These are phyloP conservation scores for Chaetodon trifascialis DNA, from an alignment of 2,113 vertebrate genomes.

Conservation along the genomic window DNA sequence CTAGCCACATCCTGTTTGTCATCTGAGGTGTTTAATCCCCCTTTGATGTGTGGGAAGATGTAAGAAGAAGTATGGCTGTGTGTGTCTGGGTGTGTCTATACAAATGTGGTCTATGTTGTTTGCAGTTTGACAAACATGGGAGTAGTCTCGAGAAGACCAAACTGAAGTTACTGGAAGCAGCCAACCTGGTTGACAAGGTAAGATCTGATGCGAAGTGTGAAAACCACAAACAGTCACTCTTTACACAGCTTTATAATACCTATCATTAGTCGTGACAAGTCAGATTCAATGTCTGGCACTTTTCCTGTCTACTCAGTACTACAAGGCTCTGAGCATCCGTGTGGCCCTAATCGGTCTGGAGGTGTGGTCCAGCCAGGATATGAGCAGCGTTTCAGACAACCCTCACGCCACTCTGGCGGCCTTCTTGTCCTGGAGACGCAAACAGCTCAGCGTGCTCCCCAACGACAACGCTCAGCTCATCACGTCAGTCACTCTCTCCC, in stretches of 20 bases:
- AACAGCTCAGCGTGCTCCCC: constrained; percentile 86
- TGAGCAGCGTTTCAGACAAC: constrained; percentile 89
- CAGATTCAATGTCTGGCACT: background rate
- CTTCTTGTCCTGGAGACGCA: constrained; percentile 95
- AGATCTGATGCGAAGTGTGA: background rate
- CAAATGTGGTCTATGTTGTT: constrained; percentile 21
- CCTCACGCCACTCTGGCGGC: constrained; percentile 93
- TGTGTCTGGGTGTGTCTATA: background rate
- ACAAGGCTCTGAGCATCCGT: constrained; percentile 92
- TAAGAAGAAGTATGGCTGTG: constrained; percentile 15
- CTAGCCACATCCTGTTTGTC: constrained; percentile 24
- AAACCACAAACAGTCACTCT: background rate
- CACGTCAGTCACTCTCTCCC: constrained; percentile 85
- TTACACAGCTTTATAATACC: background rate
- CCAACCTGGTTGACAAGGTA: constrained; percentile 98
- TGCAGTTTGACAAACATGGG: constrained; percentile 91
- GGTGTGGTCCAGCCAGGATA: constrained; percentile 90
- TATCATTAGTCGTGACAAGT: background rate
- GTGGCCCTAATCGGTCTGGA: constrained; percentile 95
- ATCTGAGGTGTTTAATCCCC: background rate
- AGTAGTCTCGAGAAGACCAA: constrained; percentile 85
- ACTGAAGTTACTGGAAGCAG: constrained; percentile 90
- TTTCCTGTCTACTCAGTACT: constrained; percentile 85
- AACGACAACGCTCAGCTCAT: constrained; percentile 98
- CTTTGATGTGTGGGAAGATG: background rate